Evolutionary conservation across 2,113 vertebrate genomes (phyloP), one percentile per base, ranked within the genome.

Genomic region (Struthidea cinerea): DNA sequence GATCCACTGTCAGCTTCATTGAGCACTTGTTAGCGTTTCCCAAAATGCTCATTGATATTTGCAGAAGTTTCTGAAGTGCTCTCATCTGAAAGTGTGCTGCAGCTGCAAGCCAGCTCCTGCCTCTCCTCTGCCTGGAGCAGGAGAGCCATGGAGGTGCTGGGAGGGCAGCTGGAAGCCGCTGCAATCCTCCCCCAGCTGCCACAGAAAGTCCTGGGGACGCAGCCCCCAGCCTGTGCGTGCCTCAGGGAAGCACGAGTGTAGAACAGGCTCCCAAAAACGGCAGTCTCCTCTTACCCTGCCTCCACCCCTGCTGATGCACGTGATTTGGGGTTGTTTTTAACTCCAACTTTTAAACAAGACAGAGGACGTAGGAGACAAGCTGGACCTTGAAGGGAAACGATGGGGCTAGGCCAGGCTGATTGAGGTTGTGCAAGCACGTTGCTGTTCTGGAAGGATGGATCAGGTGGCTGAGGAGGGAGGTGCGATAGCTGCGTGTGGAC

Each of bases 21-120:
- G 71, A 83, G 42, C 39, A 67, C 33, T 86, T 80, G 24, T 26
- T 90, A 68, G 39, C 23, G 9, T 83, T 70, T 68, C 57, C 42
- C 17, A 74, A 69, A 85, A 82, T 74, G 59, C 46, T 94, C 52
- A 22, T 4, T 93, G 90, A 4, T 94, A 80, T 74, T 96, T 93
- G 18, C 17, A 46, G 20, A 80, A 61, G 35, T 53, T 79, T 73
- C 57, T 68, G 22, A 76, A 61, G 39, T 10, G 42, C 50, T 80
- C 19, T 74, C 19, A 22, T 56, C 18, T 50, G 49, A 37, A 76
- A 65, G 59, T 7, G 5, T 4, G 20, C 74, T 71, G 44, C 37
- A 44, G 20, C 49, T 71, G 60, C 22, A n/a, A 50, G 56, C 1
- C 50, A 67, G 16, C 33, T 78, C 60, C 46, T 49, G 42, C 33